Conservation (phyloP, 2,888 invertebrate genomes). For the Chloroclystis v-ata region DNA sequence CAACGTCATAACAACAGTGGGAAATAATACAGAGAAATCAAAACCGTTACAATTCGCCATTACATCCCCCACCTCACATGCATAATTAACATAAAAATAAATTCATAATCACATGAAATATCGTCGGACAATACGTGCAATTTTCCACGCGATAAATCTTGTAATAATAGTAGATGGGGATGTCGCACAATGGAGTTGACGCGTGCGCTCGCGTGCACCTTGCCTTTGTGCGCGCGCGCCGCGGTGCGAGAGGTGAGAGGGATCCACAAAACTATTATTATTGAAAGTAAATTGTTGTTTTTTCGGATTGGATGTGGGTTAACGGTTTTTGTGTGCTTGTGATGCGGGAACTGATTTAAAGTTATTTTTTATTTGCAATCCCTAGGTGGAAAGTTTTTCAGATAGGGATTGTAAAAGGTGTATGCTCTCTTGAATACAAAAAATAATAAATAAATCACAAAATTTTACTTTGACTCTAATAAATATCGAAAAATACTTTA, state of each 20-base stretch:
- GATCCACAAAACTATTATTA: conserved; percentile 29
- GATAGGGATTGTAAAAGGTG: no score
- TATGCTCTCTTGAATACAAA: no score
- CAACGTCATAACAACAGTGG: conserved; percentile 11
- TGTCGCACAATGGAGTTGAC: conserved; percentile 49
- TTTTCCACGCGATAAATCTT: conserved; percentile 76
- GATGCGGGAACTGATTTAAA: background rate
- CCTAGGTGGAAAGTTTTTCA: background rate
- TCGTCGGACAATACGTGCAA: conserved; percentile 68
- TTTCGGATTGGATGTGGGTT: conserved; percentile 23
- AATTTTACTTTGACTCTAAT: no score
- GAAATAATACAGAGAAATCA: conserved; percentile 17
- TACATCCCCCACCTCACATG: conserved; percentile 45
- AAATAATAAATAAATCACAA: no score
- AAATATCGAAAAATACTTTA: no score
- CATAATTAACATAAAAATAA: conserved; percentile 73
- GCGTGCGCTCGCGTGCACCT: conserved; percentile 63
- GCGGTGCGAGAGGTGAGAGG: conserved; percentile 39
- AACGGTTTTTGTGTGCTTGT: conserved; percentile 18
- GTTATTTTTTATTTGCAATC: background rate
- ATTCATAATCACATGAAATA: conserved; percentile 73
- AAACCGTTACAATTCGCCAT: conserved; percentile 42
- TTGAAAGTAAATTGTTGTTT: conserved; percentile 32
- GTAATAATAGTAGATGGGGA: conserved; percentile 68
- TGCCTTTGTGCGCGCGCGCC: conserved; percentile 48